These are phyloP conservation scores for Oreochromis grahami DNA, from an alignment of 2,797 vertebrate species.

Conservation along the genomic window DNA sequence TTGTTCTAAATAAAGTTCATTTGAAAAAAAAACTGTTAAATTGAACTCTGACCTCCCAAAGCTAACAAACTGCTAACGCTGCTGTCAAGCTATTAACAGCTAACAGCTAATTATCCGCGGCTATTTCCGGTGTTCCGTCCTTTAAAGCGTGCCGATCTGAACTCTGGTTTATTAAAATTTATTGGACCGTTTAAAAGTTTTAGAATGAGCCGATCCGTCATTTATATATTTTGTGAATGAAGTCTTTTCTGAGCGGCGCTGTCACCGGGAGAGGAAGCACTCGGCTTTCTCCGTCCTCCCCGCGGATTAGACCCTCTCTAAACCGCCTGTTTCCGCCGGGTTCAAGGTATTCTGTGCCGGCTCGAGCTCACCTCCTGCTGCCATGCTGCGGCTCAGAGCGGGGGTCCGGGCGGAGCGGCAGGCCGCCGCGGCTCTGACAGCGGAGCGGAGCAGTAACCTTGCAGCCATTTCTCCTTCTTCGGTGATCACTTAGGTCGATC, in stretches of 20 bases:
- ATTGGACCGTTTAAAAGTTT: not conserved
- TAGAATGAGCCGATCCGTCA: not conserved
- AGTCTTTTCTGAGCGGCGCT: not conserved
- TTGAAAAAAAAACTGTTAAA: not conserved
- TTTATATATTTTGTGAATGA: not conserved
- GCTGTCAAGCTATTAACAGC: not conserved
- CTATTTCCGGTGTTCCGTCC: not conserved
- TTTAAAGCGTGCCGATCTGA: not conserved
- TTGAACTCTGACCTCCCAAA: not conserved
- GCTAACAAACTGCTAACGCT: not conserved
- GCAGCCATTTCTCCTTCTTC: constrained; percentile 76
- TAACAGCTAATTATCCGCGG: not conserved
- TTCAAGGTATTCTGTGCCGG: not conserved
- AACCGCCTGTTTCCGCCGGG: not conserved
- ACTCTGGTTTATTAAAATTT: not conserved
- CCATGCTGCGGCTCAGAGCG: constrained; percentile 62
- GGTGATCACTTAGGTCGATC: not conserved
- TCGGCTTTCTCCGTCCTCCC: not conserved
- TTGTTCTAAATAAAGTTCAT: no score
- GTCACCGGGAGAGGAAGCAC: not conserved
- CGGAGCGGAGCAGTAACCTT: constrained; percentile 81
- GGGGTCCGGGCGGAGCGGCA: constrained; percentile 26
- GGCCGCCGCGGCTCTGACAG: constrained; percentile 20
- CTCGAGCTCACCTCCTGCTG: constrained; percentile 70
- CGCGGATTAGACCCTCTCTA: not conserved